These are phyloP conservation scores for Drosophila ustulata DNA, from an alignment of 2,888 invertebrate species.

Conservation along the genomic window DNA sequence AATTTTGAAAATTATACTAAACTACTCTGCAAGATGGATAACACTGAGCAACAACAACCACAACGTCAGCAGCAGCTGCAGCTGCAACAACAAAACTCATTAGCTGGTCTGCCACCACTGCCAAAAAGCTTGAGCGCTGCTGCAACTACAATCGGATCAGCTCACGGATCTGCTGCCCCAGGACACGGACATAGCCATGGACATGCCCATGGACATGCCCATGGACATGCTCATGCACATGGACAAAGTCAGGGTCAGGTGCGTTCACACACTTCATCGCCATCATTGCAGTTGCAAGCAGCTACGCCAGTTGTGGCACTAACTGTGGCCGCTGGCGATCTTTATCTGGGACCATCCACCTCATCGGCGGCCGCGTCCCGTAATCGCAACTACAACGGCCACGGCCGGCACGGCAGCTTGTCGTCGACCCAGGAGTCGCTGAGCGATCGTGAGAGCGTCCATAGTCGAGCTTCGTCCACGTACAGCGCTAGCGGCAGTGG, in stretches of 20 bases:
- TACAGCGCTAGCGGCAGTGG: constrained; percentile 71
- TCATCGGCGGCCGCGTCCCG: constrained; percentile 72
- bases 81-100: constrained; percentile 47
- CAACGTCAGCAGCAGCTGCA: constrained; percentile 42
- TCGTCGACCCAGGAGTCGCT: constrained; percentile 84
- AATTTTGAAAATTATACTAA: neutral
- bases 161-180: neutral
- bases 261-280: constrained; percentile 68
- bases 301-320: constrained; percentile 56
- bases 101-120: constrained; percentile 91
- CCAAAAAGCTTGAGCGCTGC: constrained; percentile 95
- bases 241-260: constrained; percentile 26
- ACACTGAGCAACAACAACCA: constrained; percentile 63
- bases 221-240: constrained; percentile 3
- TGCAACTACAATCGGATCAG: constrained; percentile 69
- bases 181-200: constrained; percentile 5
- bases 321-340: constrained; percentile 65
- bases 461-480: constrained; percentile 82
- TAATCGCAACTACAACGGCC: constrained; percentile 68
- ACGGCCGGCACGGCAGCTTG: constrained; percentile 82
- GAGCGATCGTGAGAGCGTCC: constrained; percentile 83
- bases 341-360: constrained; percentile 79
- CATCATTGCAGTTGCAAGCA: constrained; percentile 16
- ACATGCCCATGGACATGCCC: too few species aligned
- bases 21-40: constrained; percentile 59